Evolutionary conservation across 2,797 vertebrate species (phyloP), one percentile per base, ranked within the genome.

Genomic region (Megalops cyprinoides): DNA sequence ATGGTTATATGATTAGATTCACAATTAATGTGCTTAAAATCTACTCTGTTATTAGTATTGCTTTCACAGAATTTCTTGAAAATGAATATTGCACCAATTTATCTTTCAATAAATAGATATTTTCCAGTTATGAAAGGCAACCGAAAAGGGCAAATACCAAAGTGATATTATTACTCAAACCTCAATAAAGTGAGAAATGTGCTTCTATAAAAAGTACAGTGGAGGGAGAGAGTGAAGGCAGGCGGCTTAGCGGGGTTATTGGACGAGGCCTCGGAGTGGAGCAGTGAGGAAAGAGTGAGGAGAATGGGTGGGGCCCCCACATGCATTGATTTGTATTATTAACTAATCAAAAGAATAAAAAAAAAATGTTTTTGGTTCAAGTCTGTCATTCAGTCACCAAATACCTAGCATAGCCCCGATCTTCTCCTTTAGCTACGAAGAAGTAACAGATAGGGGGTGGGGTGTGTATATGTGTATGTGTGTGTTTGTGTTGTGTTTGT

Each of bases 131-230:
- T 56, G 75, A 55, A 77, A 77, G 9, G 51, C 4, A 77, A 77
- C 8, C 23, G 28, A 77, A 39, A 55, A 25, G 14, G 34, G 31
- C 53, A 77, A 39, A 58, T 42, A 58, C 49, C 34, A 77, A 39
- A 77, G 34, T 42, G 23, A 25, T 77, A 34, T 56, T 14, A 37
- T 77, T 31, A 51, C 37, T 77, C 15, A 77, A 77, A 56, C 15
- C 75, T 55, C 51, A 55, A 23, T 77, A 77, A 77, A 58, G 58
- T 56, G 20, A 25, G 18, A 42, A 76, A 76, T 9, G 0, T 18
- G 15, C 4, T n/a, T 39, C 28, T 15, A 56, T n/a, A 25, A 77
- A 77, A 77, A 34, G 37, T n/a, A 37, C 4, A 44, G 25, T 18
- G 18, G 14, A 77, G 28, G 5, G 51, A n/a, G 20, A 28, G 28